Evolutionary conservation across 2,888 invertebrate species (phyloP).

Genomic region (Temnothorax rugatulus): DNA sequence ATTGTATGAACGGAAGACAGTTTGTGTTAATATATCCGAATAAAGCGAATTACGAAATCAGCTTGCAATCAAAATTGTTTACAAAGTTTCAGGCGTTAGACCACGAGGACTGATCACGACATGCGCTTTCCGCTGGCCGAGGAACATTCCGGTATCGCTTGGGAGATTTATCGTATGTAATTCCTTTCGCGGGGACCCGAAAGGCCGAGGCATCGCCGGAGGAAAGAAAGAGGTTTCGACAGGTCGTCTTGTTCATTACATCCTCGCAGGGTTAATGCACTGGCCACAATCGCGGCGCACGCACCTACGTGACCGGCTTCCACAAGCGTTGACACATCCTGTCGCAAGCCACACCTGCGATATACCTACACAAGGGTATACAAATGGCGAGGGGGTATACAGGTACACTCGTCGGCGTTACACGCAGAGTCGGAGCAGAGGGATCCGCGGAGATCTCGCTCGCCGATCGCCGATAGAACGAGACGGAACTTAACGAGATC

Average conservation of each 20-base stretch:
- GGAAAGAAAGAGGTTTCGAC: constrained; percentile 56
- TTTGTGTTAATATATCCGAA: background rate
- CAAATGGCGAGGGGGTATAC: constrained; percentile 23
- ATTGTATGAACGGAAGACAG: background rate
- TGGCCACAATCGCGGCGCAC: constrained; percentile 73
- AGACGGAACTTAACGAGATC: constrained; percentile 57
- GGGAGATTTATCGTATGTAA: constrained; percentile 46
- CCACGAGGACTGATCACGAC: background rate
- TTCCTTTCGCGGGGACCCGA: constrained; percentile 35
- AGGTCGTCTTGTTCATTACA: constrained; percentile 67
- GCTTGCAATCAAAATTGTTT: background rate
- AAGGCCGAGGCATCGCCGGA: constrained; percentile 53
- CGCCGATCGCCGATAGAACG: constrained; percentile 63
- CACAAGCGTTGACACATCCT: constrained; percentile 80
- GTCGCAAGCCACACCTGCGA: constrained; percentile 80
- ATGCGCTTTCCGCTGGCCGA: constrained; percentile 14
- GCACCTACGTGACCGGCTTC: constrained; percentile 80
- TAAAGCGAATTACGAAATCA: background rate
- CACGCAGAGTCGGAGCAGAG: constrained; percentile 1
- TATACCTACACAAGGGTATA: constrained; percentile 64
- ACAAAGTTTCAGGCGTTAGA: background rate
- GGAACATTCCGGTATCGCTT: constrained; percentile 40
- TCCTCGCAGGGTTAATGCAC: constrained; percentile 74
- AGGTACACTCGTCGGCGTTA: constrained; percentile 23
- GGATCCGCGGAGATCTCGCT: constrained; percentile 54